Percentiles rank a stretch among this genome's conserved stretches.
Conservation (phyloP, 2,888 invertebrate species). For the Malthinus seriepunctatus region DNA sequence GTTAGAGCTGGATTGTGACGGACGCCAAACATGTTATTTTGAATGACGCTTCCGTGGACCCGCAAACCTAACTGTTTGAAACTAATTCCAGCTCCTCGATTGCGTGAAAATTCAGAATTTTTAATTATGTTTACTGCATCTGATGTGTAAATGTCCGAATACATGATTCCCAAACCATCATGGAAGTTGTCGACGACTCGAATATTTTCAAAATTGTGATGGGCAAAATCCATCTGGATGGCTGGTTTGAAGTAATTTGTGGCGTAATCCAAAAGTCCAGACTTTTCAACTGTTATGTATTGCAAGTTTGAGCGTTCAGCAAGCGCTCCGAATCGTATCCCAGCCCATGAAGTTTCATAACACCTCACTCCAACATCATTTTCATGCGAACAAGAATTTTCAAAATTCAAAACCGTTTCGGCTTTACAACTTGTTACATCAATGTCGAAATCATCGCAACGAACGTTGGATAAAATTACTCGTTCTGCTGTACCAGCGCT, state of each 20-base stretch:
- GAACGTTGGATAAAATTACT: conserved; percentile 82
- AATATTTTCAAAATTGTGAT: conserved; percentile 81
- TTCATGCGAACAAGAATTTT: conserved; percentile 85
- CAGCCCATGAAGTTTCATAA: conserved; percentile 93
- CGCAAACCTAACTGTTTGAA: conserved; percentile 86
- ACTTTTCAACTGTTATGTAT: conserved; percentile 85
- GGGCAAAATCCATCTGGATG: conserved; percentile 82
- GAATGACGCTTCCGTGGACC: conserved; percentile 76
- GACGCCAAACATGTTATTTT: conserved; percentile 88
- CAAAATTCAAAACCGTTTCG: conserved; percentile 77
- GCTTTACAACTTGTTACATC: conserved; percentile 87
- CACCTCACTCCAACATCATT: conserved; percentile 89
- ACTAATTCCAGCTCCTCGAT: conserved; percentile 86
- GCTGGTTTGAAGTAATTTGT: conserved; percentile 88
- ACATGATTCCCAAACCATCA: conserved; percentile 91
- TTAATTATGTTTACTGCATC: conserved; percentile 80
- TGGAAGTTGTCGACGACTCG: conserved; percentile 84
- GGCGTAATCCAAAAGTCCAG: conserved; percentile 91
- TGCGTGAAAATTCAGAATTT: conserved; percentile 82
- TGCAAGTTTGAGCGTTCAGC: conserved; percentile 87
- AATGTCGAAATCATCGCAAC: conserved; percentile 87
- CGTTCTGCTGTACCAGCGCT: conserved; percentile 75
- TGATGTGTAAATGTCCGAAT: conserved; percentile 90
- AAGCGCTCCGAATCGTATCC: conserved; percentile 85
- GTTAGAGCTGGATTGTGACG: conserved; percentile 89